Percentiles rank a stretch among this genome's conserved stretches.
Evolutionary conservation across 2,113 vertebrate species (phyloP).

Genomic region (Callaeas wilsoni): DNA sequence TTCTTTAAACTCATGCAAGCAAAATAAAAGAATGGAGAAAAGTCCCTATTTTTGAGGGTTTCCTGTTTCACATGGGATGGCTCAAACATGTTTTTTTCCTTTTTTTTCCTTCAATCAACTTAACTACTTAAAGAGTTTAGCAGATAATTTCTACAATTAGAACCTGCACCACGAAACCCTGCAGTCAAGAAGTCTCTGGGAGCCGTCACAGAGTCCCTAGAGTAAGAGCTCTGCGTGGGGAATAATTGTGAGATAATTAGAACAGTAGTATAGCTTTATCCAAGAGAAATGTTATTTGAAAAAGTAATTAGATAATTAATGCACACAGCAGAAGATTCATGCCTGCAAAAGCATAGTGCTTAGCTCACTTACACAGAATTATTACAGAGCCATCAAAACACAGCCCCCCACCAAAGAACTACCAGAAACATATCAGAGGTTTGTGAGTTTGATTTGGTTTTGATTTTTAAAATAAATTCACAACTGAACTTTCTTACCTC

Average conservation of each 20-base stretch:
- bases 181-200: background rate
- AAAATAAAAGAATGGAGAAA: background rate
- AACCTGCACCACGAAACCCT: background rate
- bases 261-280: background rate
- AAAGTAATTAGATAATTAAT: background rate
- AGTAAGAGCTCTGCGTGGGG: background rate
- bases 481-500: constrained; percentile 69
- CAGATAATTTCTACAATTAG: background rate
- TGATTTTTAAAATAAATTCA: background rate
- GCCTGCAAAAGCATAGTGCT: background rate
- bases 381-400: background rate
- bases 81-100: background rate
- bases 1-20: background rate
- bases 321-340: background rate
- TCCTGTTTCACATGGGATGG: background rate
- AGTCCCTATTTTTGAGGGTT: background rate
- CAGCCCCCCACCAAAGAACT: background rate
- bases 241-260: background rate
- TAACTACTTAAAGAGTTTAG: background rate
- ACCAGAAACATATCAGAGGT: background rate
- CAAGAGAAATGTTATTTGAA: background rate
- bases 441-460: background rate
- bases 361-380: background rate
- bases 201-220: background rate
- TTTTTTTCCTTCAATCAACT: background rate